Conservation (phyloP, 2,113 vertebrate genomes). For the Tachysurus vachellii region DNA sequence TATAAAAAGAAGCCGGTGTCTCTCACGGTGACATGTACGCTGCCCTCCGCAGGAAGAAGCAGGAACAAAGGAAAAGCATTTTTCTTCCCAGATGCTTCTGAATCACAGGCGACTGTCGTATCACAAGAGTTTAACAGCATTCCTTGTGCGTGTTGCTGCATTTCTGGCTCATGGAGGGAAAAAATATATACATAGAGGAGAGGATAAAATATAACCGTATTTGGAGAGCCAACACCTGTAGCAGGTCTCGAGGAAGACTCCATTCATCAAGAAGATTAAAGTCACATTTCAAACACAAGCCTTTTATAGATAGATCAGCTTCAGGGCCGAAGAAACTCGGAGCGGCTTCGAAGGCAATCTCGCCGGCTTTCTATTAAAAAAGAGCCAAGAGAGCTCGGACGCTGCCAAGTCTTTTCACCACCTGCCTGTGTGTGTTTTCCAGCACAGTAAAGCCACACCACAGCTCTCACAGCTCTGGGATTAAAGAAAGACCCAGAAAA, state of each 20-base stretch:
- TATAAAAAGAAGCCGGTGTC: conserved; percentile 26
- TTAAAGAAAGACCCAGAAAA: conserved; percentile 10
- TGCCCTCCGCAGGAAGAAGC: not conserved
- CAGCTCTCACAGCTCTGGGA: conserved; percentile 16
- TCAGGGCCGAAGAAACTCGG: conserved; percentile 21
- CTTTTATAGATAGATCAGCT: conserved; percentile 43
- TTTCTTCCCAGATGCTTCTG: not conserved
- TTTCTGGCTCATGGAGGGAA: not conserved
- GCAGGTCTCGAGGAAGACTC: conserved; percentile 15
- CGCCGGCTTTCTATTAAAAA: conserved; percentile 17
- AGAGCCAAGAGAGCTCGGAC: conserved; percentile 10
- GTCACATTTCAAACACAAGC: conserved; percentile 41
- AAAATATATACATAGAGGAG: not conserved
- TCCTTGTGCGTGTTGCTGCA: conserved; percentile 1
- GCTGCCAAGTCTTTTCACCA: conserved; percentile 13
- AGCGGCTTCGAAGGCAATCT: conserved; percentile 32
- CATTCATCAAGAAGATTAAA: conserved; percentile 38
- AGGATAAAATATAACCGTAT: not conserved
- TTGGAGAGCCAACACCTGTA: not conserved
- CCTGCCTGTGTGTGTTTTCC: conserved; percentile 46
- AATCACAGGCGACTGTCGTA: not conserved
- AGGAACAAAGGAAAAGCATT: not conserved
- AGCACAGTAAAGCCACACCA: conserved; percentile 28
- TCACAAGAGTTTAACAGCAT: not conserved
- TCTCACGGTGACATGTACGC: not conserved